Evolutionary conservation across 2,113 vertebrate species (phyloP).

Genomic region (Xiphophorus maculatus): DNA sequence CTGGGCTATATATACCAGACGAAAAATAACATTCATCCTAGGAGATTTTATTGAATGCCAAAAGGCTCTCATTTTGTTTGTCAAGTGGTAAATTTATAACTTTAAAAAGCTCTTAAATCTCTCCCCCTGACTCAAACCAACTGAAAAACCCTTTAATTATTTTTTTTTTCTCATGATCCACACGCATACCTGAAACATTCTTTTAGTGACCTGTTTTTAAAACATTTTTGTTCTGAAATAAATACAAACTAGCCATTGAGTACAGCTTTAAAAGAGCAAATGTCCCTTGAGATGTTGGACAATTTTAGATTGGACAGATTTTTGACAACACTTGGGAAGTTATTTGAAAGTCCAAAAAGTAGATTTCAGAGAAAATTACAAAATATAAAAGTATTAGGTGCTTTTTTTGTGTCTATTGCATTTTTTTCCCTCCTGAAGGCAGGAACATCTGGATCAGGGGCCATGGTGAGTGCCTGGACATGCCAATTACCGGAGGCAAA

Average conservation of each 20-base stretch:
- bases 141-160: not conserved
- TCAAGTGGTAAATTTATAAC: not conserved
- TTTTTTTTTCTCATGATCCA: not conserved
- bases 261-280: not conserved
- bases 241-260: too few relatives aligned
- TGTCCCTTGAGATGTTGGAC: not conserved
- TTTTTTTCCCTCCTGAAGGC: not conserved
- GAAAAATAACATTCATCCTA: slow-evolving; percentile 3
- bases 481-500: not conserved
- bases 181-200: not conserved
- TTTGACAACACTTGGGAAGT: not conserved
- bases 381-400: too few relatives aligned
- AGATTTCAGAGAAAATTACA: not conserved
- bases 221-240: not conserved
- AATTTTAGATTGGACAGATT: not conserved
- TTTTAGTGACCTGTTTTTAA: not conserved
- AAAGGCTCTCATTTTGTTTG: not conserved
- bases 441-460: not conserved
- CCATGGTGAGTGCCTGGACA: not conserved
- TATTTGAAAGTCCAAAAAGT: too few relatives aligned
- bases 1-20: not conserved
- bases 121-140: not conserved
- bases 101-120: slow-evolving; percentile 3
- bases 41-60: not conserved
- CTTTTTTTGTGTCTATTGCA: not conserved